Evolutionary conservation across 1,140 invertebrate species (phyloP).

Genomic region (Conopomorpha cramerella): DNA sequence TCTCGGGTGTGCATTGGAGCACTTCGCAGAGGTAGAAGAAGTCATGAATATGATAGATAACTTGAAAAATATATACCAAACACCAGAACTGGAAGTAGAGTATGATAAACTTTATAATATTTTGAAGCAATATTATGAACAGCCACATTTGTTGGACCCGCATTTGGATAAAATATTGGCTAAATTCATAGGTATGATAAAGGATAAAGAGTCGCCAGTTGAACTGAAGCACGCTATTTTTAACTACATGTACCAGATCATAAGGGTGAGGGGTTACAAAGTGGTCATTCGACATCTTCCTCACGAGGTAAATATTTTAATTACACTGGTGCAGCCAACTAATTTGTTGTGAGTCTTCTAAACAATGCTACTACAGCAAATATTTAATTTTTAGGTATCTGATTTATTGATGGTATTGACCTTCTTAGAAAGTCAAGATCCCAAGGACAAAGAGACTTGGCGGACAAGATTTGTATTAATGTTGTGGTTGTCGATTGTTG

Average conservation of each 20-base stretch:
- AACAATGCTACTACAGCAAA: background rate
- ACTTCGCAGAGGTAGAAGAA: conserved; percentile 73
- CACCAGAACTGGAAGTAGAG: conserved; percentile 33
- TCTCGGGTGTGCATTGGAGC: conserved; percentile 68
- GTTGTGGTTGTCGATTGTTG: conserved; percentile 96
- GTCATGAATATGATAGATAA: conserved; percentile 67
- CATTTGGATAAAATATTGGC: conserved; percentile 78
- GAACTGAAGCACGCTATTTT: conserved; percentile 76
- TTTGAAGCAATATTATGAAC: conserved; percentile 89
- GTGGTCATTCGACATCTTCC: conserved; percentile 88
- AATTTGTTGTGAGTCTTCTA: background rate
- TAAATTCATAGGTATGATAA: conserved; percentile 72
- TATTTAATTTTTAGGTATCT: conserved; percentile 64
- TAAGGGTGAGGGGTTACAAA: conserved; percentile 93
- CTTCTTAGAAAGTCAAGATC: conserved; percentile 79
- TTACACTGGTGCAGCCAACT: conserved; percentile 2
- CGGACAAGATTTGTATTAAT: conserved; percentile 89
- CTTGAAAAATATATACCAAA: conserved; percentile 63
- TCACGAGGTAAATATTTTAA: conserved; percentile 74
- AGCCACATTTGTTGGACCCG: conserved; percentile 90
- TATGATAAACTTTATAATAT: conserved; percentile 60
- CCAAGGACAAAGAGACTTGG: conserved; percentile 79
- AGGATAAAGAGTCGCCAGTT: conserved; percentile 58
- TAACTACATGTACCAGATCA: conserved; percentile 85
- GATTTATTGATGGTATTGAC: conserved; percentile 85